Evolutionary conservation across 2,113 vertebrate genomes (phyloP).

Genomic region (Phocoena sinus): DNA sequence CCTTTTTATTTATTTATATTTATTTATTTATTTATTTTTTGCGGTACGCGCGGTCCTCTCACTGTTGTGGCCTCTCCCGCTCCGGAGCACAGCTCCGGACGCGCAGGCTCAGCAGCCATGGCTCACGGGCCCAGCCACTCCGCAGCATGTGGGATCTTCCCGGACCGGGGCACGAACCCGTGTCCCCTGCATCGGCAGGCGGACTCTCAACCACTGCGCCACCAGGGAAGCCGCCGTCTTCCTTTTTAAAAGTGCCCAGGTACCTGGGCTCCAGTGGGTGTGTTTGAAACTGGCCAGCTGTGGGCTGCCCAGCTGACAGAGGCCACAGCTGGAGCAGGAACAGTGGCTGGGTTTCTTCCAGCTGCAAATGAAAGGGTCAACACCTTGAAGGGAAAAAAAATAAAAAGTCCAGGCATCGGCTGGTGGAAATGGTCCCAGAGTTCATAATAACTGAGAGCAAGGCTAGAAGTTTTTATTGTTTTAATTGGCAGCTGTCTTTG

Average conservation of each 20-base stretch:
- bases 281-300: background rate
- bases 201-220: too few relatives aligned
- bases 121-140: too few relatives aligned
- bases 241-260: background rate
- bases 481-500: background rate
- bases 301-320: background rate
- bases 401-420: background rate
- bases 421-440: background rate
- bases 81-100: too few relatives aligned
- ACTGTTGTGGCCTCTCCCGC: too few relatives aligned
- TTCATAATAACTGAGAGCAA: background rate
- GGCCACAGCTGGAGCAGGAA: background rate
- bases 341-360: background rate
- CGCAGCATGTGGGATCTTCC: too few relatives aligned
- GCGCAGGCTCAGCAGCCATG: too few relatives aligned
- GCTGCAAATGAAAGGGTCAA: background rate
- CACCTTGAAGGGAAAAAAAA: background rate
- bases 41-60: too few relatives aligned
- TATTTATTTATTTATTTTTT: too few relatives aligned
- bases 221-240: background rate
- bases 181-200: too few relatives aligned
- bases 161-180: too few relatives aligned
- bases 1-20: background rate
- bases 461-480: background rate
- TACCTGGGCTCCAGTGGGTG: background rate